Percentiles rank a stretch among this genome's conserved stretches.
phyloP scores from a whole-genome alignment of 37 sponge, comb jelly and placozoan species.

The Crambe crambe region DNA sequence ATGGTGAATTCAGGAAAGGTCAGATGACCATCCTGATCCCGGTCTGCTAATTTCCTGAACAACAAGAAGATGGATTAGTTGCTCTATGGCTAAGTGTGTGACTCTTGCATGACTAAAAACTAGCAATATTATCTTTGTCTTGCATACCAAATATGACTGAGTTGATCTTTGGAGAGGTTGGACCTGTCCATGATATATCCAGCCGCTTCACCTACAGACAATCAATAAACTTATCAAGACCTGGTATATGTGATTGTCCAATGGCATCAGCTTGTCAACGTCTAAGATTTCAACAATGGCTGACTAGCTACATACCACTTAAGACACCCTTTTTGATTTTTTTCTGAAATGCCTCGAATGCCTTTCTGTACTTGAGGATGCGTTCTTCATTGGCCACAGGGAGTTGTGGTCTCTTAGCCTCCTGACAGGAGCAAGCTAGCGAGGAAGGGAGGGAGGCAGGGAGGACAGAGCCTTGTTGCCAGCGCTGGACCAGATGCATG shows the following conservation, averaged over 20 bases:
- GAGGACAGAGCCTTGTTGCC: constrained; percentile 25
- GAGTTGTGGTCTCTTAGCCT: constrained; percentile 1
- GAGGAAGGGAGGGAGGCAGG: constrained; percentile 20
- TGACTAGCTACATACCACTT: constrained; percentile 27
- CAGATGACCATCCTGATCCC: constrained; percentile 69
- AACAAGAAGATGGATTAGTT: no score
- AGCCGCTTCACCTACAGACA: constrained; percentile 52
- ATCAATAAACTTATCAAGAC: no score
- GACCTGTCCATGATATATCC: constrained; percentile 49
- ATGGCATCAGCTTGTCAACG: no score
- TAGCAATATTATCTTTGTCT: background rate
- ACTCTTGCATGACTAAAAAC: background rate
- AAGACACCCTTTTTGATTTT: constrained; percentile 27
- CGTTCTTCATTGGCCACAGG: constrained; percentile 17
- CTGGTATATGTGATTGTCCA: no score
- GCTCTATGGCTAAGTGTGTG: no score
- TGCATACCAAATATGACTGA: constrained; percentile 69
- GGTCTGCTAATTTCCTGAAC: constrained; percentile 60
- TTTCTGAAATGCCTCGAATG: constrained; percentile 31
- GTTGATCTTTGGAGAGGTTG: constrained; percentile 28
- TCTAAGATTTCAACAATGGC: no score
- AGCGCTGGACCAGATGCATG: constrained; percentile 36
- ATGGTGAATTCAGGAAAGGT: constrained; percentile 63
- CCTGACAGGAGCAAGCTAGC: background rate
- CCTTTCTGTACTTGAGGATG: constrained; percentile 30